These are phyloP conservation scores for Calameuta pallipes DNA, from an alignment of 2,888 invertebrate genomes.

Conservation along the genomic window DNA sequence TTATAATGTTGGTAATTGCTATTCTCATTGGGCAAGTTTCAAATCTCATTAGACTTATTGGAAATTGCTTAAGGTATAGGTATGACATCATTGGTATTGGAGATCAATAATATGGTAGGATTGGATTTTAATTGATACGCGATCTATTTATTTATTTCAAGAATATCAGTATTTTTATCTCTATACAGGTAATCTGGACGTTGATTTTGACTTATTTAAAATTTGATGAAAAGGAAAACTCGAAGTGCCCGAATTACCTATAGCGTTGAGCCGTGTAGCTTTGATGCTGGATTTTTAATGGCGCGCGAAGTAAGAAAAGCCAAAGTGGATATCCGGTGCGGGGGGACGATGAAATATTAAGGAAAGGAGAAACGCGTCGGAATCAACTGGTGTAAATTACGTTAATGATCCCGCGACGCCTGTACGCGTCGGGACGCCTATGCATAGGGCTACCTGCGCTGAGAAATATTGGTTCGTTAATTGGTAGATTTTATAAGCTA, in stretches of 20 bases:
- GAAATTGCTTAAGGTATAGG: neutral
- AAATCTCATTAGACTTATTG: neutral
- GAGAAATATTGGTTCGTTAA: neutral
- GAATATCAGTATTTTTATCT: neutral
- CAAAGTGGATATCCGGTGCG: neutral
- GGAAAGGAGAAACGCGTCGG: neutral
- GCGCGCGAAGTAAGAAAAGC: neutral
- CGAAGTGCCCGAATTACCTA: no score
- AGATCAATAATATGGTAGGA: neutral
- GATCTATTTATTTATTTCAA: neutral
- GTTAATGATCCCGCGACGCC: neutral
- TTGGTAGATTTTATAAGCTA: neutral
- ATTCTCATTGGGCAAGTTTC: neutral
- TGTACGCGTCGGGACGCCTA: neutral
- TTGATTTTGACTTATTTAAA: no score
- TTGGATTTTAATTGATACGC: neutral
- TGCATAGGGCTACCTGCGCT: neutral
- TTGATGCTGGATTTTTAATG: neutral
- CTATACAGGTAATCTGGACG: no score
- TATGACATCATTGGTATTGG: neutral
- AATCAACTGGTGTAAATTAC: neutral
- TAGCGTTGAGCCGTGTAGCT: neutral
- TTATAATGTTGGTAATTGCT: neutral
- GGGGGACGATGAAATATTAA: neutral
- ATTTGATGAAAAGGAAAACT: no score